phyloP scores from a whole-genome alignment of 2,113 vertebrate species.

The Equus przewalskii region DNA sequence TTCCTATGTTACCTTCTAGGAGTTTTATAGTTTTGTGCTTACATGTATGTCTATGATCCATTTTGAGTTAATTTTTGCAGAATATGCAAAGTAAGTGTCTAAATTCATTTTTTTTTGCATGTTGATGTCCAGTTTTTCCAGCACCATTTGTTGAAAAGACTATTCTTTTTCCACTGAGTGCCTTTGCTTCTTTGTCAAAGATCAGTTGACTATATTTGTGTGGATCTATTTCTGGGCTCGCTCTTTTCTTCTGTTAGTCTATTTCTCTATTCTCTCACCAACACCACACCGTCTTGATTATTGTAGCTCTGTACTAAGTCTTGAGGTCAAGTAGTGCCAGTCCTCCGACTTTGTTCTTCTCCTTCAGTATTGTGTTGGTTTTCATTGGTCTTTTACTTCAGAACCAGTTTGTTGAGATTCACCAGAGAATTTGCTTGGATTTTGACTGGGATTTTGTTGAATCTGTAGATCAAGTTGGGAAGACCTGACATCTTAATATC shows the following conservation, averaged over 20 bases:
- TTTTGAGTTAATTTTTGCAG: conserved; percentile 31
- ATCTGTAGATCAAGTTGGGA: neutral
- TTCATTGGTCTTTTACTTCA: neutral
- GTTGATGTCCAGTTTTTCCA: neutral
- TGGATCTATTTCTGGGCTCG: neutral
- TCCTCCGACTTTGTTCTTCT: neutral
- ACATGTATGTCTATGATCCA: neutral
- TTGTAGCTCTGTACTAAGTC: neutral
- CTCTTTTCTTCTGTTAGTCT: neutral
- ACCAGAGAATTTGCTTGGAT: neutral
- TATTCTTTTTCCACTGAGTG: neutral
- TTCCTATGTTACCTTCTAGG: neutral
- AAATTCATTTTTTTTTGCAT: neutral
- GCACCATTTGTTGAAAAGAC: neutral
- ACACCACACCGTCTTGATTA: neutral
- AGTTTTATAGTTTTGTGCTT: neutral
- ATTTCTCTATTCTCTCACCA: neutral
- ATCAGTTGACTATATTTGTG: neutral
- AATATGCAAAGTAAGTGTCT: neutral
- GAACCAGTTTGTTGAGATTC: neutral
- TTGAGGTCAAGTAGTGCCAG: neutral
- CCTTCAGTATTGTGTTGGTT: neutral
- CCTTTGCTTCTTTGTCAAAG: neutral
- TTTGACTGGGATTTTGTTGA: neutral
- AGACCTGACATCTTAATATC: conserved; percentile 18